Conservation (phyloP, 2,797 vertebrate species). For the Acanthopagrus latus region DNA sequence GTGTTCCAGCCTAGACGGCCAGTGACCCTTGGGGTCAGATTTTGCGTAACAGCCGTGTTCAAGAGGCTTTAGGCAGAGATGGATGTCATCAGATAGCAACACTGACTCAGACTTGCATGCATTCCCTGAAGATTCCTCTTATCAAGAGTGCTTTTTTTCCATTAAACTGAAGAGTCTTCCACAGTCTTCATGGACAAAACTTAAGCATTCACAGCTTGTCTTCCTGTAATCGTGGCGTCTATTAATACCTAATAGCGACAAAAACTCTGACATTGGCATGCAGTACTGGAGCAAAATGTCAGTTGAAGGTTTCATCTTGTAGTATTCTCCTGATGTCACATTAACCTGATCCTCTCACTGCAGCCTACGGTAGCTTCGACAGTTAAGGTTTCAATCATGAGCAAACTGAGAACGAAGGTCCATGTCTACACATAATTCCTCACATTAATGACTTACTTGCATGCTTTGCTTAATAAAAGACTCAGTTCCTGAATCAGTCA, state of each 20-base stretch:
- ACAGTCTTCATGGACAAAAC: slow-evolving; percentile 31
- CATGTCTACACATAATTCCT: neutral
- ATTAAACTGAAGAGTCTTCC: slow-evolving; percentile 10
- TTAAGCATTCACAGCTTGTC: slow-evolving; percentile 66
- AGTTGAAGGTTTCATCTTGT: slow-evolving; percentile 75
- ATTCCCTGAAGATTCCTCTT: neutral
- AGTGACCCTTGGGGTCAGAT: slow-evolving; percentile 49
- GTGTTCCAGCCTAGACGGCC: slow-evolving; percentile 39
- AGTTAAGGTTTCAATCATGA: slow-evolving; percentile 51
- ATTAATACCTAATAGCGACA: slow-evolving; percentile 74
- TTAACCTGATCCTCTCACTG: slow-evolving; percentile 72
- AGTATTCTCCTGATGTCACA: slow-evolving; percentile 73
- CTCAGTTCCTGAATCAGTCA: slow-evolving; percentile 47
- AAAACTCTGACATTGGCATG: slow-evolving; percentile 62
- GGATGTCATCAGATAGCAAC: slow-evolving; percentile 4
- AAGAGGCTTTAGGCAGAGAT: slow-evolving; percentile 14
- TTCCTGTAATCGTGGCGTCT: slow-evolving; percentile 68
- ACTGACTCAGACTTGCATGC: neutral
- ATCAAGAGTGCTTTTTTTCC: neutral
- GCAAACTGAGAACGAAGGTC: slow-evolving; percentile 13
- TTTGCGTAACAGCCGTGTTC: slow-evolving; percentile 54
- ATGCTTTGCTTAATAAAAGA: slow-evolving; percentile 3
- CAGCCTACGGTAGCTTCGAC: slow-evolving; percentile 39
- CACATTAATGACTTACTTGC: slow-evolving; percentile 1
- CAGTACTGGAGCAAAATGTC: slow-evolving; percentile 69